Conservation (phyloP, 2,797 vertebrate genomes). For the Clarias fuscus region DNA sequence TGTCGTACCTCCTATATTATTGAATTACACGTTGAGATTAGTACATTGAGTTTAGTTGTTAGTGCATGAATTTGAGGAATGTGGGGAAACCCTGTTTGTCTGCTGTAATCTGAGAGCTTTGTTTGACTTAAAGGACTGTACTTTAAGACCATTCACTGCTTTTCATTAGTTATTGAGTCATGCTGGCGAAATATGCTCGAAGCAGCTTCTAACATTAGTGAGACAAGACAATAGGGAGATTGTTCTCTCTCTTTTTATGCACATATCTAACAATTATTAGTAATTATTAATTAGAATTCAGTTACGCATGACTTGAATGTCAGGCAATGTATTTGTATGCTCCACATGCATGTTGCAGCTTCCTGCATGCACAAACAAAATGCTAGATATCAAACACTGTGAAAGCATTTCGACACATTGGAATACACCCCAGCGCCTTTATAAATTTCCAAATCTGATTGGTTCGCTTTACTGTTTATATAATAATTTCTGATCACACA, state of each 20-base stretch:
- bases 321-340: not conserved
- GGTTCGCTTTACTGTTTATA: no score
- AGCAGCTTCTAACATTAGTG: not conserved
- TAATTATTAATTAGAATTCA: not conserved
- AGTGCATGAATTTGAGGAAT: not conserved
- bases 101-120: slow-evolving; percentile 4
- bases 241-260: no score
- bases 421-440: not conserved
- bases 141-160: not conserved
- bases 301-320: not conserved
- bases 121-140: not conserved
- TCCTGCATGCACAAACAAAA: not conserved
- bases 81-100: not conserved
- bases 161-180: slow-evolving; percentile 5
- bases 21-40: not conserved
- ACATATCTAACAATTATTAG: not conserved
- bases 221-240: not conserved
- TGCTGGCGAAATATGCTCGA: not conserved
- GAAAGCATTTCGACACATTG: not conserved
- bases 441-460: not conserved
- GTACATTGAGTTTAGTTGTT: not conserved
- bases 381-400: not conserved
- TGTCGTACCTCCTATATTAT: not conserved
- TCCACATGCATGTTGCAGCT: not conserved
- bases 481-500: no score